Conservation (phyloP, 2,797 vertebrate genomes). For the Perodicticus potto region DNA sequence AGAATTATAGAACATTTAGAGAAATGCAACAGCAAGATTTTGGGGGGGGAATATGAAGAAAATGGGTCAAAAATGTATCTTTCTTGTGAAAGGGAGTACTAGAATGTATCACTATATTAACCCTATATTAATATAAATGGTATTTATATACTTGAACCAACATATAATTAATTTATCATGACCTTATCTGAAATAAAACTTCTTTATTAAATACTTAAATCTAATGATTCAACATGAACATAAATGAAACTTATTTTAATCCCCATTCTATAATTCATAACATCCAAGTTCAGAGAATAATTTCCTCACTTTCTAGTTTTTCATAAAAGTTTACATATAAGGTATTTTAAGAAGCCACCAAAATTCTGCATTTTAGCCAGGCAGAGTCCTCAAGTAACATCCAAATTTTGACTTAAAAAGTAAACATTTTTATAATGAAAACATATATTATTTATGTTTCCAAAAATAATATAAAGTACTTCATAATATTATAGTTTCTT, state of each 20-base stretch:
- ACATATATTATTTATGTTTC: not conserved
- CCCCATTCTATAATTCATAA: not conserved
- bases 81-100: not conserved
- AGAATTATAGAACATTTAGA: not conserved
- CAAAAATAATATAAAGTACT: not conserved
- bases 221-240: not conserved
- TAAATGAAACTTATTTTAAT: constrained; percentile 41
- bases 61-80: not conserved
- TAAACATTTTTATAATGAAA: not conserved
- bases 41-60: constrained; percentile 3
- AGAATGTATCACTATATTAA: constrained; percentile 48
- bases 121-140: not conserved
- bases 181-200: constrained; percentile 17
- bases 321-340: not conserved
- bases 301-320: not conserved
- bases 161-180: not conserved
- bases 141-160: constrained; percentile 41
- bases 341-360: not conserved
- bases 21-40: not conserved
- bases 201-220: not conserved
- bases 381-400: not conserved
- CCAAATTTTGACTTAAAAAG: not conserved
- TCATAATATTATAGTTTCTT: not conserved
- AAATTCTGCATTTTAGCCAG: not conserved
- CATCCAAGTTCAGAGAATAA: not conserved